Conservation (phyloP, 2,888 invertebrate species). For the Drepanosiphum platanoidis region DNA sequence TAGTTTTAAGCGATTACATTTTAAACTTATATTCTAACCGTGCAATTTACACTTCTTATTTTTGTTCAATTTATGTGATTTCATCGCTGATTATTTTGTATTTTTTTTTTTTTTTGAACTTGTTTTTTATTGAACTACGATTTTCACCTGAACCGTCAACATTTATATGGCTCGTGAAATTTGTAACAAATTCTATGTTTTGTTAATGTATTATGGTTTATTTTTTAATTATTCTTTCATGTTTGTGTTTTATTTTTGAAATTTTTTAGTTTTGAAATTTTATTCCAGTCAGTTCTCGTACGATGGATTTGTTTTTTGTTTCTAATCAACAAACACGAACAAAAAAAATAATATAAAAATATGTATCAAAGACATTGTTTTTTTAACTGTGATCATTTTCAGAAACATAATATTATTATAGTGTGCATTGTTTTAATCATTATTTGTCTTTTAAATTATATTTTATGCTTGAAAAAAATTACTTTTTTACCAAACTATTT, state of each 20-base stretch:
- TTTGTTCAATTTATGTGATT: background rate
- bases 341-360: no score
- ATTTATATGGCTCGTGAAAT: background rate
- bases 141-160: background rate
- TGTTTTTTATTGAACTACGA: background rate
- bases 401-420: background rate
- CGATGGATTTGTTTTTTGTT: background rate
- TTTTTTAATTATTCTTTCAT: background rate
- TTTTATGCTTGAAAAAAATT: background rate
- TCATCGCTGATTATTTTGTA: background rate
- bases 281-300: background rate
- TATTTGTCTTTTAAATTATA: background rate
- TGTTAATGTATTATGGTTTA: slow-evolving; percentile 8
- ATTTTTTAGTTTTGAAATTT: background rate
- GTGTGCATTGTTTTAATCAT: background rate
- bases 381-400: background rate
- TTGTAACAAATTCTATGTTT: slow-evolving; percentile 23
- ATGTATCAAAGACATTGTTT: no score
- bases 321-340: background rate
- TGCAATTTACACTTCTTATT: background rate
- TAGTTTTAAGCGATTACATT: slow-evolving; percentile 8
- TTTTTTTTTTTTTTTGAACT: background rate
- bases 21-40: background rate
- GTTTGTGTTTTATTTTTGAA: background rate
- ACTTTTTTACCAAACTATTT: slow-evolving; percentile 20